Conservation (phyloP, 2,888 invertebrate species). For the Agrotis exclamationis region DNA sequence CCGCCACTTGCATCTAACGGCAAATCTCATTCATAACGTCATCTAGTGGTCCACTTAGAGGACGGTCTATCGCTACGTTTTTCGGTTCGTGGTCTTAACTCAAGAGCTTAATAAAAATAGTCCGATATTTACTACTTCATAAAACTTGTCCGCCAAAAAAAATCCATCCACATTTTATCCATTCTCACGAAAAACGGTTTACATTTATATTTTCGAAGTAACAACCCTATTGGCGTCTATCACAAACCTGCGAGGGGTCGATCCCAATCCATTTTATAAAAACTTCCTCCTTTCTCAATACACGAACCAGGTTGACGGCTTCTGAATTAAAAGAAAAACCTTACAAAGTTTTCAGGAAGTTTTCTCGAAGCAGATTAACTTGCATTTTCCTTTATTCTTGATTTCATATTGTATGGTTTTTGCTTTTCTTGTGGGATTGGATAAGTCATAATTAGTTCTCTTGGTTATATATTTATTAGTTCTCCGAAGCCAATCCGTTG, state of each 20-base stretch:
- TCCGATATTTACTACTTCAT: not conserved
- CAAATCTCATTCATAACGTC: no score
- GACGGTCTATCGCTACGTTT: no score
- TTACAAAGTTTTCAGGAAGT: slow-evolving; percentile 21
- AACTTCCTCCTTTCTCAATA: slow-evolving; percentile 49
- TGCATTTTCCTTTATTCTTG: slow-evolving; percentile 7
- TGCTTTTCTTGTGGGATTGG: not conserved
- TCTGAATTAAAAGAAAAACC: slow-evolving; percentile 47
- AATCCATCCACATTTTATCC: not conserved
- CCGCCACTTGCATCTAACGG: no score
- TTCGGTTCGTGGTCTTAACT: no score
- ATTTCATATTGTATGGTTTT: slow-evolving; percentile 9
- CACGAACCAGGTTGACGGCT: slow-evolving; percentile 47
- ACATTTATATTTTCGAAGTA: slow-evolving; percentile 18
- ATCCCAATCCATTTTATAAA: slow-evolving; percentile 50
- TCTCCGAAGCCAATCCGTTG: no score
- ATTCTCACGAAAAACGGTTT: not conserved
- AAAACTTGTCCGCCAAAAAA: not conserved
- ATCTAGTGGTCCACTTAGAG: no score
- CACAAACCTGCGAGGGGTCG: slow-evolving; percentile 25
- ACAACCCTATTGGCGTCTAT: slow-evolving; percentile 38
- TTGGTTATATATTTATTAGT: no score
- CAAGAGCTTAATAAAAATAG: no score
- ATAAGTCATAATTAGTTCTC: not conserved
- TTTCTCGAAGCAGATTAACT: slow-evolving; percentile 16